These are phyloP conservation scores for Hylomyscus alleni DNA, from an alignment of 2,797 vertebrate genomes.

Conservation along the genomic window DNA sequence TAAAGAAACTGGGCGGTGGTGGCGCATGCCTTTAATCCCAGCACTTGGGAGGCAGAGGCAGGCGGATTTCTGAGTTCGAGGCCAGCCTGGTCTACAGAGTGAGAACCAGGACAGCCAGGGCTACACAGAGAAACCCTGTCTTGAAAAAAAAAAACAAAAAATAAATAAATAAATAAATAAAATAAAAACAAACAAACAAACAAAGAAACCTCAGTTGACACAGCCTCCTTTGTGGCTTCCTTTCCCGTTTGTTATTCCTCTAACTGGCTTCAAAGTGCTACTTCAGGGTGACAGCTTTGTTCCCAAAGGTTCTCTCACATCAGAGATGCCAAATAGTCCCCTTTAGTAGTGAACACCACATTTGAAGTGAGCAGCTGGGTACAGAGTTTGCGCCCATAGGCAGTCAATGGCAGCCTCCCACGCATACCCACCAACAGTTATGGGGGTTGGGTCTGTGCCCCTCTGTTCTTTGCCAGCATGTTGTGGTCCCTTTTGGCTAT, in stretches of 20 bases:
- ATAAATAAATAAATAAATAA: no score
- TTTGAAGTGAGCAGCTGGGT: background rate
- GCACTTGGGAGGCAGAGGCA: no score
- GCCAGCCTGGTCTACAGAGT: no score
- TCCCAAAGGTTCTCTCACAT: constrained; percentile 17
- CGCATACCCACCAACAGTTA: background rate
- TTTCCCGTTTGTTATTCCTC: background rate
- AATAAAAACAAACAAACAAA: no score
- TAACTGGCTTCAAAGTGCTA: constrained; percentile 69
- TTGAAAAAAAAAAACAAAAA: no score
- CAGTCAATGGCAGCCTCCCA: background rate
- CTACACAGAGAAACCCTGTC: no score
- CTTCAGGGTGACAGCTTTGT: background rate
- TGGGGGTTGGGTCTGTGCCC: background rate
- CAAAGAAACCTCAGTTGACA: background rate
- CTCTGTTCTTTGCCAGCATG: background rate
- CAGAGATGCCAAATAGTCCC: background rate
- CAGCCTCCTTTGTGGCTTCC: background rate
- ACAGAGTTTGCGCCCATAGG: background rate
- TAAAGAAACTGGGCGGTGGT: no score
- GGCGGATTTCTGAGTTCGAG: no score
- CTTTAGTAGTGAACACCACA: background rate
- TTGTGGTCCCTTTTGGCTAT: background rate
- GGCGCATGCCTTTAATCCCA: no score
- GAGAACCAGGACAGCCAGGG: no score